A percentile compares a stretch with the other conserved stretches of the same genome.
Evolutionary conservation across 2,113 vertebrate genomes (phyloP).

Genomic region (zebrafish (Danio rerio)): DNA sequence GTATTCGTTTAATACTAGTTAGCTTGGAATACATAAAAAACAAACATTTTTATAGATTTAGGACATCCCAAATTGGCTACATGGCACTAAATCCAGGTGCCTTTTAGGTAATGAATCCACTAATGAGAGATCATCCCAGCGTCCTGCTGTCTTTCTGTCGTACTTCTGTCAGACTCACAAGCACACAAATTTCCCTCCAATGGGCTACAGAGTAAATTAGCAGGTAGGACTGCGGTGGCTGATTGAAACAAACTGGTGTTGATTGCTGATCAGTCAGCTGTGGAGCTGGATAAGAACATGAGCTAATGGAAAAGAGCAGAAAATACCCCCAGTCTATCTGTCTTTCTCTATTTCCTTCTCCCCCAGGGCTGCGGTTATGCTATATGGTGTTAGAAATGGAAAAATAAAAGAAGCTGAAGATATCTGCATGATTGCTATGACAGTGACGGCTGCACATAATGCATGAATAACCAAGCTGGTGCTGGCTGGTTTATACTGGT

Average conservation of each 20-base stretch:
- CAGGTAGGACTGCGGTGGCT: conserved; percentile 80
- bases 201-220: conserved; percentile 72
- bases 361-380: conserved; percentile 24
- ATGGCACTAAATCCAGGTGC: conserved; percentile 10
- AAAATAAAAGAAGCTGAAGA: conserved; percentile 3
- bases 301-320: conserved; percentile 84
- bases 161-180: conserved; percentile 33
- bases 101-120: conserved; percentile 40
- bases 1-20: neutral
- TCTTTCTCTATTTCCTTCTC: conserved; percentile 32
- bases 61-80: conserved; percentile 16
- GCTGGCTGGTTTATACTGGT: neutral
- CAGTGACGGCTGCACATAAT: conserved; percentile 17
- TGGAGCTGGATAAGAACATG: conserved; percentile 90
- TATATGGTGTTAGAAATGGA: conserved; percentile 12
- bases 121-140: conserved; percentile 25
- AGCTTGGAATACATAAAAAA: neutral
- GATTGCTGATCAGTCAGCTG: conserved; percentile 94
- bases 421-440: conserved; percentile 37
- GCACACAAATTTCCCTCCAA: conserved; percentile 25
- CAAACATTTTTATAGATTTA: neutral
- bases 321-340: conserved; percentile 23
- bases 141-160: conserved; percentile 27
- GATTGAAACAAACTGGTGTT: conserved; percentile 93
- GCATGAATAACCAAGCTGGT: neutral